A percentile compares a stretch with the other conserved stretches of the same genome.
phyloP scores from a whole-genome alignment of 2,888 invertebrate species.

The Uloborus plumipes region DNA sequence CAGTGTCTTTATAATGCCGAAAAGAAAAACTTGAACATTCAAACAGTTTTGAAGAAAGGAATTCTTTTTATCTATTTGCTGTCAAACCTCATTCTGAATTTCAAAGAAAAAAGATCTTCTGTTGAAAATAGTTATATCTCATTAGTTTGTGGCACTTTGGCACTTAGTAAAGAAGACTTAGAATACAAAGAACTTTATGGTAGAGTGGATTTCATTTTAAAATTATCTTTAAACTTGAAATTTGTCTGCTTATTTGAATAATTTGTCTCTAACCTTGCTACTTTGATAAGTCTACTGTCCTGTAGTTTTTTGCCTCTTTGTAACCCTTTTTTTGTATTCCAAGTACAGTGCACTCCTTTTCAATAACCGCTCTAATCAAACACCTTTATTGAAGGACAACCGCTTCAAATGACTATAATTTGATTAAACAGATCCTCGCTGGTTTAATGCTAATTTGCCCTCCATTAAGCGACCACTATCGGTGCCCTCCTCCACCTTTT shows the following conservation, averaged over 20 bases:
- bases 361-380: too few relatives aligned
- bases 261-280: too few relatives aligned
- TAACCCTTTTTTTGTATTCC: too few relatives aligned
- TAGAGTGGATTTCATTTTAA: slow-evolving; percentile 17
- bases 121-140: slow-evolving; percentile 45
- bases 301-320: too few relatives aligned
- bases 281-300: too few relatives aligned
- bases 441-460: too few relatives aligned
- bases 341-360: too few relatives aligned
- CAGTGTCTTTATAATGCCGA: slow-evolving; percentile 25
- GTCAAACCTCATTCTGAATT: slow-evolving; percentile 35
- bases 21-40: not conserved
- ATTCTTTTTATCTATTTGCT: slow-evolving; percentile 28
- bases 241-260: not conserved
- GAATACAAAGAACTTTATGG: slow-evolving; percentile 39
- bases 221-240: not conserved
- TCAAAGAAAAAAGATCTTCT: slow-evolving; percentile 35
- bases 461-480: too few relatives aligned
- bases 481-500: too few relatives aligned
- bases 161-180: slow-evolving; percentile 38
- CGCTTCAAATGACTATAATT: too few relatives aligned
- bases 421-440: too few relatives aligned
- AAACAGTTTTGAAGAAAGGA: slow-evolving; percentile 36
- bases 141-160: slow-evolving; percentile 22
- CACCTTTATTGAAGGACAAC: too few relatives aligned